Evolutionary conservation across 2,113 vertebrate species (phyloP), one percentile per base, ranked within the genome.

Genomic region (Neogobius melanostomus): DNA sequence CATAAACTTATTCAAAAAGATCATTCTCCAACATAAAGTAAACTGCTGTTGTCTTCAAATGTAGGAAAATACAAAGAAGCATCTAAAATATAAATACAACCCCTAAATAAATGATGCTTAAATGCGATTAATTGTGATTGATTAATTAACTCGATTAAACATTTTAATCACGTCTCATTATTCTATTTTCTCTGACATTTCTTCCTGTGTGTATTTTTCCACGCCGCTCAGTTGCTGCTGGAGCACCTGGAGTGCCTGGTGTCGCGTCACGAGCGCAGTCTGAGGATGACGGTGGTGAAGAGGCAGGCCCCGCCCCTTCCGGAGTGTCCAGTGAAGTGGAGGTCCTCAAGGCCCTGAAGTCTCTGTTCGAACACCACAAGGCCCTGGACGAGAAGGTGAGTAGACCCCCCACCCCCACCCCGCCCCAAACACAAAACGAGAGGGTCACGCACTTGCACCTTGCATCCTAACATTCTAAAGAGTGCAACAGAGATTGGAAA

Each of bases 191-290:
- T 8, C 46, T 47, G 7, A 47, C 6, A 47, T 72, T 56, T 67
- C 42, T 51, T 45, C 50, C 36, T 45, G 66, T 69, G 17, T 64
- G 56, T 11, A 51, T 11, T 15, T 54, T n/a, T 47, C 46, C 6
- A 47, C 28, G 28, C 28, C 5, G 53, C 14, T 71, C 91, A 99
- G 96, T 92, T 99, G 82, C 89, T 98, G 83, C 84, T 98, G 86
- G 96, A 99, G 85, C 97, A 99, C 90, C 92, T 99, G 94, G 97
- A 99, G 92, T 99, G 97, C 91, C 89, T 99, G 84, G 97, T 99
- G 88, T 96, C 97, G 7, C 93, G 97, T 79, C 97, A 98, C 56
- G 97, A 99, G 84, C 93, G 96, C 71, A 97, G 95, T 17, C 90
- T 99, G 83, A 93, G 97, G 87, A 96, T 99, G 97, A 99, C 97